Base-by-base conservation (phyloP, 2,113 vertebrate species). In the Phylloscopus trochiloides region DNA sequence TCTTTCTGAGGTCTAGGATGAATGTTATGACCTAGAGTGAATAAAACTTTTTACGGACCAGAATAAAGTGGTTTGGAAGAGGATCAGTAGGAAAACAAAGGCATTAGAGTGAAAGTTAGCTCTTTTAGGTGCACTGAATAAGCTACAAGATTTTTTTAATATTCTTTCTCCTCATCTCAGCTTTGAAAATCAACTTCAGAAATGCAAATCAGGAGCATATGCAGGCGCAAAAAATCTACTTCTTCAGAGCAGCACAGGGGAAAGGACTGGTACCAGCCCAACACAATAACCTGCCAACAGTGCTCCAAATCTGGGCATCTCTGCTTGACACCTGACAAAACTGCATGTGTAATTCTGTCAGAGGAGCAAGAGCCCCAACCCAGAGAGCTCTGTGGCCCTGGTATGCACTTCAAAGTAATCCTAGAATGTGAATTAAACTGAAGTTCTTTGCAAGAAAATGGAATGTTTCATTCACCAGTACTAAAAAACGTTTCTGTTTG, bases 1-100 rank as follows among this genome's bases (percentile, higher is more conserved):
- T 73, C 57, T 81, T 88, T 94, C 84, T 95, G 90, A 92, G 77
- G 62, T 91, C 86, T 97, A 91, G 86, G 74, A 82, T 75, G 52
- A 92, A 89, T 92, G 95, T 68, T 91, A 85, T 1, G 5, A 95
- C 89, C 67, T 79, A 72, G 52, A 92, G 90, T 43, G 66, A 96
- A 79, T 65, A 82, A 79, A 88, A 88, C 87, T 75, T 96, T 82
- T 83, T 86, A 94, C 77, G 73, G 29, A 90, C 66, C 42, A 70
- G 45, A 94, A 59, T 45, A 74, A 68, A 52, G 45, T 77, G 57
- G 22, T 78, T 72, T 82, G 40, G 61, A 91, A 91, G 84, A 88
- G 50, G 25, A 91, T 77, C 40, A 92, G 61, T 31, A 79, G 63
- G 81, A 90, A 88, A 89, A 85, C 26, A 78, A 84, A 92, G 61